These are phyloP conservation scores for Drosophila equinoxialis DNA, from an alignment of 1,140 invertebrate species.

Conservation along the genomic window DNA sequence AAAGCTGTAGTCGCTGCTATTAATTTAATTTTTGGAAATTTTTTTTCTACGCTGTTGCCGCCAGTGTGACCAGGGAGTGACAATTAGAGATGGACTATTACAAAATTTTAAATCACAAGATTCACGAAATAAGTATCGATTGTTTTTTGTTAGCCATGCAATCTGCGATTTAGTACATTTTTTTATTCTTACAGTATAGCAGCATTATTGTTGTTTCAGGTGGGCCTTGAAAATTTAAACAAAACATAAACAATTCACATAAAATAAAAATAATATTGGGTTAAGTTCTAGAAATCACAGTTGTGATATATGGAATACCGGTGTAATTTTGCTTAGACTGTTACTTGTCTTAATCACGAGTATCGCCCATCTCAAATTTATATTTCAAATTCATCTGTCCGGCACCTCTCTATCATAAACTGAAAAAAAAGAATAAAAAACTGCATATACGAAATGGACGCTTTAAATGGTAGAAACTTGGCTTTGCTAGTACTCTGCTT, in stretches of 20 bases:
- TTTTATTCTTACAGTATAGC: too few species aligned
- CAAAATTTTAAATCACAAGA: not conserved
- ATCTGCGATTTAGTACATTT: too few species aligned
- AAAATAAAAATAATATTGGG: not conserved
- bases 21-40: conserved; percentile 10
- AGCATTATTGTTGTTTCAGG: not conserved
- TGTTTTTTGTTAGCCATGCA: too few species aligned
- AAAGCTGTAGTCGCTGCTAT: conserved; percentile 4
- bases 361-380: not conserved
- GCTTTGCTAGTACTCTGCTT: conserved; percentile 64
- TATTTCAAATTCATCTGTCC: conserved; percentile 1
- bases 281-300: not conserved
- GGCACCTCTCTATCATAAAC: not conserved
- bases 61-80: not conserved
- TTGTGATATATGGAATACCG: too few species aligned
- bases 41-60: not conserved
- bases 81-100: not conserved
- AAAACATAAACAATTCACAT: not conserved
- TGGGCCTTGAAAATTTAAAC: not conserved
- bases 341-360: not conserved
- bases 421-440: conserved; percentile 26
- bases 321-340: not conserved
- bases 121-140: not conserved
- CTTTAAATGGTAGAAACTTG: conserved; percentile 51
- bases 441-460: conserved; percentile 43